Evolutionary conservation across 2,797 vertebrate species (phyloP).

Genomic region (Enteromius anoplus): DNA sequence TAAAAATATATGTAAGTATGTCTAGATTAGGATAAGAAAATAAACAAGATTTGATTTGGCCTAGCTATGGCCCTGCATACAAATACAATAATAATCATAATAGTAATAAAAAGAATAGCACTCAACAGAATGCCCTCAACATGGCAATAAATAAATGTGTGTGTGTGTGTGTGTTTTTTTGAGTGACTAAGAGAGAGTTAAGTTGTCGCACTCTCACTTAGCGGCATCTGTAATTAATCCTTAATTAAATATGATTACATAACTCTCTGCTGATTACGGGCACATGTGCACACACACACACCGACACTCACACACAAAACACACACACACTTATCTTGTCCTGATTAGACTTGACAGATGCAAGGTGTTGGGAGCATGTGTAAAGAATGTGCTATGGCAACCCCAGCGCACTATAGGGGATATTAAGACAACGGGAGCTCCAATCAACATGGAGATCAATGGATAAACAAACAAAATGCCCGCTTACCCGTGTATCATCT

Average conservation of each 20-base stretch:
- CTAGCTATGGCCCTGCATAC: neutral
- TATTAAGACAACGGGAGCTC: slow-evolving; percentile 30
- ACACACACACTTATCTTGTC: slow-evolving; percentile 53
- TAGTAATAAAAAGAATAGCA: neutral
- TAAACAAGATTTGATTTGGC: neutral
- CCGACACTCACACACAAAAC: neutral
- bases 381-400: slow-evolving; percentile 54
- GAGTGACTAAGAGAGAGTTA: slow-evolving; percentile 50
- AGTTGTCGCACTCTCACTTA: slow-evolving; percentile 45
- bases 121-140: neutral
- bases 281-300: slow-evolving; percentile 36
- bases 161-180: slow-evolving; percentile 17
- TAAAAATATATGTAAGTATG: neutral
- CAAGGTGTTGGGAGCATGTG: slow-evolving; percentile 54
- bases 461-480: slow-evolving; percentile 37
- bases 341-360: slow-evolving; percentile 59
- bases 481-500: neutral
- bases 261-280: slow-evolving; percentile 56
- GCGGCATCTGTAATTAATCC: slow-evolving; percentile 59
- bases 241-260: slow-evolving; percentile 64
- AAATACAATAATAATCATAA: neutral
- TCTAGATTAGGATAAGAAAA: neutral
- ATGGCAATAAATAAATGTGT: neutral
- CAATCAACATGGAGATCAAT: slow-evolving; percentile 50
- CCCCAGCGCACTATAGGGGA: slow-evolving; percentile 46